phyloP scores from a whole-genome alignment of 2,888 invertebrate genomes.

The Andrena dorsata region DNA sequence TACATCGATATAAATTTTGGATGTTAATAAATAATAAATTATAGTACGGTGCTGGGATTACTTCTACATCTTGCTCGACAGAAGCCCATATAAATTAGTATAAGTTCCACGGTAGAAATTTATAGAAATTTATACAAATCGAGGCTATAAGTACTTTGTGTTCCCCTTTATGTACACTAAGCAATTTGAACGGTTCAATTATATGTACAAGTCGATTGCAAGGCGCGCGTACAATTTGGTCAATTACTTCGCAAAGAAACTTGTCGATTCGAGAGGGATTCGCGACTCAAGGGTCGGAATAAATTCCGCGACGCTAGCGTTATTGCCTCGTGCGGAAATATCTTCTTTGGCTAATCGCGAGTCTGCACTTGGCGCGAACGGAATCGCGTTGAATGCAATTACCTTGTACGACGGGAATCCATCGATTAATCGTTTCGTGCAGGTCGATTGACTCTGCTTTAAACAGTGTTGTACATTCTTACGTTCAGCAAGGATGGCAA shows the following conservation, averaged over 20 bases:
- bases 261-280: background rate
- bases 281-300: background rate
- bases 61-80: background rate
- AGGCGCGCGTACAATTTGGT: conserved; percentile 12
- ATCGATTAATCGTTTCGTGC: conserved; percentile 24
- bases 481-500: conserved; percentile 68
- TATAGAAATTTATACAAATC: conserved; percentile 11
- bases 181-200: conserved; percentile 30
- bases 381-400: conserved; percentile 42
- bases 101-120: conserved; percentile 1
- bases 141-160: conserved; percentile 6
- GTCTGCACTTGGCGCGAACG: conserved; percentile 76
- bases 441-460: conserved; percentile 15
- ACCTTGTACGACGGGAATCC: conserved; percentile 9
- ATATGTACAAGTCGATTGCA: conserved; percentile 37
- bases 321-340: conserved; percentile 8
- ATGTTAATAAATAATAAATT: conserved; percentile 60
- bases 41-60: conserved; percentile 1
- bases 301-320: background rate
- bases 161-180: conserved; percentile 43
- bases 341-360: conserved; percentile 76
- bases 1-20: conserved; percentile 34
- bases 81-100: background rate
- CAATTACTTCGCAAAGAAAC: background rate
- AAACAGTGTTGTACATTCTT: conserved; percentile 67